Percentiles rank a stretch among this genome's conserved stretches.
phyloP scores from a whole-genome alignment of 2,888 invertebrate species.

The Chaitophorus viminalis region DNA sequence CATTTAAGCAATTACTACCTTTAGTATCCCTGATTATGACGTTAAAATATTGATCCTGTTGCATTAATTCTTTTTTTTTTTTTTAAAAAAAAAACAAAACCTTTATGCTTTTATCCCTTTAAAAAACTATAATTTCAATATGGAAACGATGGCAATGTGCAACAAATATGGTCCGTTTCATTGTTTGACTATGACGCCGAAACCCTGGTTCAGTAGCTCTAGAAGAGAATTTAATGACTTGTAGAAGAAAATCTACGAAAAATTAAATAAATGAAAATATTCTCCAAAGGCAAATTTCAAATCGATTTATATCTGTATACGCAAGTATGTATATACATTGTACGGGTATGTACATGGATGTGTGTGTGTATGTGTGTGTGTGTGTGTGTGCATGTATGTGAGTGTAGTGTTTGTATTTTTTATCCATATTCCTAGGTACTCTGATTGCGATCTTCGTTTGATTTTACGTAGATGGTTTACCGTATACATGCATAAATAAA shows the following conservation, averaged over 20 bases:
- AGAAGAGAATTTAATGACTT: constrained; percentile 1
- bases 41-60: constrained; percentile 25
- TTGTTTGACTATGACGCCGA: neutral
- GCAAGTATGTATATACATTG: neutral
- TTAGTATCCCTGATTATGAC: neutral
- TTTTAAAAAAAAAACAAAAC: neutral
- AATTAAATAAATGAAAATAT: neutral
- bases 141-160: neutral
- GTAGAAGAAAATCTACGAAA: constrained; percentile 2
- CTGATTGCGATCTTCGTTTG: constrained; percentile 26
- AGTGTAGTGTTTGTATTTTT: neutral
- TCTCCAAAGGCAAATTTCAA: constrained; percentile 13
- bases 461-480: constrained; percentile 27
- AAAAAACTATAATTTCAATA: constrained; percentile 1
- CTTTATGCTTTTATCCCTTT: neutral
- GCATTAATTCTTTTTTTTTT: constrained; percentile 12
- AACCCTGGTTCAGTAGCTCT: neutral
- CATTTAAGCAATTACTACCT: neutral
- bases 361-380: neutral
- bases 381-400: neutral
- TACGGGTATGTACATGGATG: neutral
- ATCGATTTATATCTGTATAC: neutral
- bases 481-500: constrained; percentile 42
- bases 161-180: neutral
- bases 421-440: constrained; percentile 11